Base-by-base conservation (phyloP, 2,113 vertebrate genomes). In the Catharus minimus region DNA sequence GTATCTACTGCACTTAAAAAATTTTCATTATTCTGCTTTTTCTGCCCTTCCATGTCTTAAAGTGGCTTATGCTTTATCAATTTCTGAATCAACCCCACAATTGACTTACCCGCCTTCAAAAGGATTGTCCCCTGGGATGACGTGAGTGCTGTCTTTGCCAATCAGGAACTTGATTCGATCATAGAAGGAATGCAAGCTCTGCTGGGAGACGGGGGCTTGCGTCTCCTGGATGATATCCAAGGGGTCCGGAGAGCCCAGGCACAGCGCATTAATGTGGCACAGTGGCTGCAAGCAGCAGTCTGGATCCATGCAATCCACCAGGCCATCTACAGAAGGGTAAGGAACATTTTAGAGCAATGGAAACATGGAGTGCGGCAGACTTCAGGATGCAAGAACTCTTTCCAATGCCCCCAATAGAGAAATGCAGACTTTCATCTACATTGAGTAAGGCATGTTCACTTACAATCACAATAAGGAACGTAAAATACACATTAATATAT, bases 301-400 rank as follows among this genome's bases (percentile, higher is more conserved):
- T 10, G 99, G 99, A 96, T 99, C 99, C 99, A 99, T 99, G 97
- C 99, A 99, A 96, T 99, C 99, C 88, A 98, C 97, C 94, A 99
- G 95, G 68, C 99, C 99, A 94, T 99, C 99, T 99, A 97, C 75
- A 89, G 89, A 93, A 93, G 58, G 10, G 50, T 67, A 76, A 97
- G 90, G 75, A 76, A 89, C 36, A 30, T 32, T 66, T 90, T 52
- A 88, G 67, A 82, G n/a, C 44, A 24, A n/a, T 11, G 28, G 62
- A 11, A 65, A 72, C 8, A 27, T 0, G 7, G 15, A 46, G 3
- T 16, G 6, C 30, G 23, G 26, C 10, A 82, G 60, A 71, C 3
- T 58, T 83, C 30, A 62, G 61, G 11, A 22, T 75, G 38, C 15
- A 71, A 77, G 33, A 88, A 15, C 28, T 20, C 22, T 26, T 66